Percentiles rank a stretch among this genome's conserved stretches.
Conservation (phyloP, 1,140 invertebrate genomes). For the Pseudomyrmex sp. region DNA sequence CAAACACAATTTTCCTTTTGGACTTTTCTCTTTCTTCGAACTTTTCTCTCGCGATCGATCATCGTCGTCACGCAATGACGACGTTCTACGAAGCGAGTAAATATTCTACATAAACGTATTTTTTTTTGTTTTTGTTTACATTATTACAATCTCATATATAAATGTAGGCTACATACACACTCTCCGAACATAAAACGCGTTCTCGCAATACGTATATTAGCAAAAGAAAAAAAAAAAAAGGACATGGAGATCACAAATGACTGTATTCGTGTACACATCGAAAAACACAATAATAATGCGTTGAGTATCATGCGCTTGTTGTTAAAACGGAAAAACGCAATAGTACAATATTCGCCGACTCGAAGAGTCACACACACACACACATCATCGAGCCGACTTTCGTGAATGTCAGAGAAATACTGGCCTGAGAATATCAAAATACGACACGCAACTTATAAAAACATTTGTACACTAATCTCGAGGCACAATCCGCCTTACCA, state of each 20-base stretch:
- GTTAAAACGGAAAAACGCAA: not conserved
- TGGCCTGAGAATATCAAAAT: conserved; percentile 55
- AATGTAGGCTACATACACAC: conserved; percentile 63
- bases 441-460: not conserved
- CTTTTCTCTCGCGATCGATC: conserved; percentile 25
- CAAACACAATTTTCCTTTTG: not conserved
- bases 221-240: conserved; percentile 49
- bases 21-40: not conserved
- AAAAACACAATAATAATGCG: conserved; percentile 26
- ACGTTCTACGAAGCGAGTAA: conserved; percentile 38
- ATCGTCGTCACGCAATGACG: conserved; percentile 27
- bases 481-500: no score
- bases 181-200: conserved; percentile 43
- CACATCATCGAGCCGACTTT: not conserved
- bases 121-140: conserved; percentile 25
- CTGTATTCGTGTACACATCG: conserved; percentile 48
- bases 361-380: not conserved
- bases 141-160: conserved; percentile 50
- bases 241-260: conserved; percentile 65
- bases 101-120: conserved; percentile 49
- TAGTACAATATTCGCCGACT: not conserved
- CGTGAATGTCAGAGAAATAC: conserved; percentile 44
- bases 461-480: conserved; percentile 3
- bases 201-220: conserved; percentile 47
- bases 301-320: conserved; percentile 13